These are phyloP conservation scores for Lithophane socia DNA, from an alignment of 2,888 invertebrate species.

Conservation along the genomic window DNA sequence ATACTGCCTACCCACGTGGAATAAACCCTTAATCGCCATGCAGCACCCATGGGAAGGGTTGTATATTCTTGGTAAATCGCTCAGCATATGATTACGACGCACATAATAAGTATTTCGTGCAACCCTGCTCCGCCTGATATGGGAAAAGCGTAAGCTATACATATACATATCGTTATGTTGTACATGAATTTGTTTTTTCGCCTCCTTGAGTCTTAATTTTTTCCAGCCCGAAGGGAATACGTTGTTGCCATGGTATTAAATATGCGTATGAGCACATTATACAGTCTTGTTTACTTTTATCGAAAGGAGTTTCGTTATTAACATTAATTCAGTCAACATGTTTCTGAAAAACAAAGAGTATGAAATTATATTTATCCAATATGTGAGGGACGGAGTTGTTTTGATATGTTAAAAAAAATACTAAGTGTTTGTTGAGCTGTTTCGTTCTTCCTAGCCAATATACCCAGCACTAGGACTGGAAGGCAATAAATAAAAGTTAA, in stretches of 20 bases:
- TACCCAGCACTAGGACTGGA: neutral
- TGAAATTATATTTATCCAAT: neutral
- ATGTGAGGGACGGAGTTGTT: neutral
- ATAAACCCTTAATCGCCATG: conserved; percentile 48
- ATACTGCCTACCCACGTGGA: conserved; percentile 11
- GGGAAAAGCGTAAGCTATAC: conserved; percentile 10
- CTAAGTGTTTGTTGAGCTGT: neutral
- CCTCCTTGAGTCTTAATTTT: conserved; percentile 50
- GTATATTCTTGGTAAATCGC: conserved; percentile 44
- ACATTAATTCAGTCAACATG: conserved; percentile 9
- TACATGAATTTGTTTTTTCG: conserved; percentile 38
- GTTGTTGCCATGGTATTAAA: conserved; percentile 24
- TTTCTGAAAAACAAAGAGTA: neutral
- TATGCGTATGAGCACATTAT: conserved; percentile 7
- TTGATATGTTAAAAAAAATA: neutral
- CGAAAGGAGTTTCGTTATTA: conserved; percentile 2
- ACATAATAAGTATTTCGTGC: conserved; percentile 37
- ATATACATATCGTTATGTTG: conserved; percentile 8
- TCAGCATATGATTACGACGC: conserved; percentile 55
- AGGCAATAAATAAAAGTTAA: neutral
- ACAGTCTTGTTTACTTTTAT: conserved; percentile 17
- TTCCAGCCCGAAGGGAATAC: conserved; percentile 32
- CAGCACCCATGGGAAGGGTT: conserved; percentile 37
- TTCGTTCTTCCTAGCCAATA: neutral
- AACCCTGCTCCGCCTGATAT: conserved; percentile 22